phyloP scores from a whole-genome alignment of 2,888 invertebrate species.

The Ectemnius cavifrons region DNA sequence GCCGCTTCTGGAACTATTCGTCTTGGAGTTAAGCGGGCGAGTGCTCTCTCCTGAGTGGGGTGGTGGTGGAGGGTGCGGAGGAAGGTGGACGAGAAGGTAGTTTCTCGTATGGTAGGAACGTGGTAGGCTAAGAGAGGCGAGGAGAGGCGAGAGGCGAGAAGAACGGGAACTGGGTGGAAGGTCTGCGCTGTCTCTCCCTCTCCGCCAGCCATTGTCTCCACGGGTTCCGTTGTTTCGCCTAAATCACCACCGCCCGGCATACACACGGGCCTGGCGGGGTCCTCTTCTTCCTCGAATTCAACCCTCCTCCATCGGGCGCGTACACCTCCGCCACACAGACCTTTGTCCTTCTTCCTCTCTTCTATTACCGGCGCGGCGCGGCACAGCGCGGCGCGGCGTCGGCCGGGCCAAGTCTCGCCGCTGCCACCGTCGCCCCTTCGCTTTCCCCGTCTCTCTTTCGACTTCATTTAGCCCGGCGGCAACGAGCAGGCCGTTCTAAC shows the following conservation, averaged over 20 bases:
- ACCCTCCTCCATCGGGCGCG: conserved; percentile 48
- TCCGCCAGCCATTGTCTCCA: conserved; percentile 56
- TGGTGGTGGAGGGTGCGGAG: conserved; percentile 31
- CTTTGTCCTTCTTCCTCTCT: conserved; percentile 30
- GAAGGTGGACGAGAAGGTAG: conserved; percentile 2
- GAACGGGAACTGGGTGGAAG: conserved; percentile 26
- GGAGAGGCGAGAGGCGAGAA: background rate
- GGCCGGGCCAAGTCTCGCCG: background rate
- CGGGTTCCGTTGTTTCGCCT: conserved; percentile 63
- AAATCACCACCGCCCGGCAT: conserved; percentile 61
- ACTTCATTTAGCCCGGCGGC: conserved; percentile 63
- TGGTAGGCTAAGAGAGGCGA: background rate
- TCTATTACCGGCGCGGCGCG: conserved; percentile 13
- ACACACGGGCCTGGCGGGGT: conserved; percentile 22
- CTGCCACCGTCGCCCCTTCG: conserved; percentile 27
- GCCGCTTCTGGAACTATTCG: conserved; percentile 53
- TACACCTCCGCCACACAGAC: conserved; percentile 25
- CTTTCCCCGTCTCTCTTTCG: conserved; percentile 45
- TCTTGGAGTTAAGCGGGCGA: conserved; percentile 60
- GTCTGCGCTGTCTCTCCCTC: conserved; percentile 38
- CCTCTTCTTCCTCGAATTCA: conserved; percentile 53
- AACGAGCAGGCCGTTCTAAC: conserved; percentile 58
- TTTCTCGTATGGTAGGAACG: background rate
- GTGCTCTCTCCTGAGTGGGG: conserved; percentile 37
- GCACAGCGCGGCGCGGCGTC: background rate